phyloP scores from a whole-genome alignment of 2,888 invertebrate genomes.

The Drosophila maculinotata region DNA sequence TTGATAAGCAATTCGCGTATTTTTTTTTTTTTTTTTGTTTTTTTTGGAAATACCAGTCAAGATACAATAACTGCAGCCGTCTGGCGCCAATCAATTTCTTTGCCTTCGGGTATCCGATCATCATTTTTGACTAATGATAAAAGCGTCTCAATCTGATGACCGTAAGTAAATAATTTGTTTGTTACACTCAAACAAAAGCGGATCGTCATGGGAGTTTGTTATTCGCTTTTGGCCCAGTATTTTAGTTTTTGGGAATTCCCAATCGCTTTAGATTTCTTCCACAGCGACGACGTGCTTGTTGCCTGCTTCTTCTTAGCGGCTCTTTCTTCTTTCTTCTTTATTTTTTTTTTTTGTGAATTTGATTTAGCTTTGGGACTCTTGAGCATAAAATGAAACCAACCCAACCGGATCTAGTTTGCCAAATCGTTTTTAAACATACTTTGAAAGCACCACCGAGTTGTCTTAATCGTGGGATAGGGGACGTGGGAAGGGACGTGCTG shows the following conservation, averaged over 20 bases:
- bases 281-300: constrained; percentile 34
- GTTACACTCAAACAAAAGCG: constrained; percentile 52
- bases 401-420: constrained; percentile 73
- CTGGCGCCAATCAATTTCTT: constrained; percentile 75
- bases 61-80: constrained; percentile 42
- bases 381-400: constrained; percentile 48
- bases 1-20: constrained; percentile 46
- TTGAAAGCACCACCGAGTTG: constrained; percentile 42
- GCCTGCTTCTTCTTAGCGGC: constrained; percentile 46
- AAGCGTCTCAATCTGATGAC: constrained; percentile 25
- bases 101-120: constrained; percentile 34
- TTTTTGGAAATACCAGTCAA: constrained; percentile 49
- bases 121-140: constrained; percentile 69
- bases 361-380: constrained; percentile 31
- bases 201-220: constrained; percentile 72
- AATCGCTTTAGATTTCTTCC: constrained; percentile 56
- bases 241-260: constrained; percentile 68
- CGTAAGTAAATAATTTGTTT: constrained; percentile 50
- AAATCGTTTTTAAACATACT: constrained; percentile 36
- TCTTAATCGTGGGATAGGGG: constrained; percentile 1
- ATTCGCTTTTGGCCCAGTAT: constrained; percentile 67
- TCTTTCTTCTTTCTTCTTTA: constrained; percentile 52
- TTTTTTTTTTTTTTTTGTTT: constrained; percentile 8
- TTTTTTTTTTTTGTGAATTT: constrained; percentile 42
- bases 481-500: background rate